A percentile compares a stretch with the other conserved stretches of the same genome.
phyloP scores from a whole-genome alignment of 2,888 invertebrate species.

The Clostera curtula region DNA sequence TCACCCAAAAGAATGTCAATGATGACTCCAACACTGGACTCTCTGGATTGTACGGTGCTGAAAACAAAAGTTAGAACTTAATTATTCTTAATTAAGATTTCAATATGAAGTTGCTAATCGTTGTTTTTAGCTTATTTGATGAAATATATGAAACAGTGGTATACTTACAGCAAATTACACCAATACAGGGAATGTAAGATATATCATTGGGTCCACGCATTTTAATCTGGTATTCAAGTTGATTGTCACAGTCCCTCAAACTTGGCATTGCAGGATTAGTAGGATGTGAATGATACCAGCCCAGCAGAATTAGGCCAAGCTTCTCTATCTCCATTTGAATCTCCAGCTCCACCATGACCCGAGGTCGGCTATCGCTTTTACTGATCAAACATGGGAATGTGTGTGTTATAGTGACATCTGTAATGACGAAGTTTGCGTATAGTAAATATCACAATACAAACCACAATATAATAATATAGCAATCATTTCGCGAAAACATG shows the following conservation, averaged over 20 bases:
- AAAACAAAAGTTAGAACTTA: constrained; percentile 25
- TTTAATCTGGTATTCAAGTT: constrained; percentile 94
- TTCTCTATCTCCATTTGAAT: constrained; percentile 89
- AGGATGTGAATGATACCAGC: constrained; percentile 98
- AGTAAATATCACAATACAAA: neutral
- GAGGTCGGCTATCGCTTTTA: constrained; percentile 85
- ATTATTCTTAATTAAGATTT: neutral
- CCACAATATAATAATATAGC: neutral
- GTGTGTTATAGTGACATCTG: constrained; percentile 90
- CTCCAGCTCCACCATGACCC: constrained; percentile 84
- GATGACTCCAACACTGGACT: constrained; percentile 87
- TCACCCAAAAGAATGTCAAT: constrained; percentile 93
- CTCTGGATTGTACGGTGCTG: constrained; percentile 89
- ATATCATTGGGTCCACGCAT: constrained; percentile 94
- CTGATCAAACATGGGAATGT: constrained; percentile 92
- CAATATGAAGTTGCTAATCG: neutral
- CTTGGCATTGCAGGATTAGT: constrained; percentile 91
- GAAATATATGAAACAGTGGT: neutral
- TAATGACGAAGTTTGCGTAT: constrained; percentile 25
- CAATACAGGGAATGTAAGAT: constrained; percentile 94
- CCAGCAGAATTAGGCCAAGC: constrained; percentile 86
- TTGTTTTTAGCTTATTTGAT: neutral
- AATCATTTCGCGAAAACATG: too few relatives aligned
- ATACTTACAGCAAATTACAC: constrained; percentile 91
- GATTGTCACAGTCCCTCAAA: constrained; percentile 91